Conservation (phyloP, 1,140 invertebrate species). For the Zelostemma sp. region DNA sequence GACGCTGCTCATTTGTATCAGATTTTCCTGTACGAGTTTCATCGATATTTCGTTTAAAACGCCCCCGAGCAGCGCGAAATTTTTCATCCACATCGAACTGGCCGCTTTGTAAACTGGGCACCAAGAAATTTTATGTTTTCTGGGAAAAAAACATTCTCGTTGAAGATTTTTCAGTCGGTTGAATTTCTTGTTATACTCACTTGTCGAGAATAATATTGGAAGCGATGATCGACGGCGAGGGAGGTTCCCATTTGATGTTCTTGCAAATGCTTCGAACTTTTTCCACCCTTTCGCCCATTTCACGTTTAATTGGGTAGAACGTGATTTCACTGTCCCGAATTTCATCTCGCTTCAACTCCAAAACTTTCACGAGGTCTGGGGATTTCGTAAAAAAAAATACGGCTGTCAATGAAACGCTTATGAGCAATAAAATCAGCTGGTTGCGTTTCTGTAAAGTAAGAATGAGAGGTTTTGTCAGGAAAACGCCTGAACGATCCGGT, state of each 20-base stretch:
- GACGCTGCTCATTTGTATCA: slow-evolving; percentile 54
- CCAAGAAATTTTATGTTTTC: slow-evolving; percentile 68
- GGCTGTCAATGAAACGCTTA: slow-evolving; percentile 10
- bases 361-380: neutral
- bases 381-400: slow-evolving; percentile 13
- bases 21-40: slow-evolving; percentile 28
- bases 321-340: neutral
- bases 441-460: slow-evolving; percentile 11
- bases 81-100: slow-evolving; percentile 71
- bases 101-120: slow-evolving; percentile 74
- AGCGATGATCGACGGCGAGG: slow-evolving; percentile 27
- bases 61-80: slow-evolving; percentile 72
- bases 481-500: neutral
- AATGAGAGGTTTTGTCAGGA: slow-evolving; percentile 2
- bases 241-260: slow-evolving; percentile 13
- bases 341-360: slow-evolving; percentile 7
- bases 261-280: slow-evolving; percentile 18
- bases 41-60: slow-evolving; percentile 45
- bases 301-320: neutral
- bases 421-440: slow-evolving; percentile 23
- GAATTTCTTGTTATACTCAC: too few relatives aligned
- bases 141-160: slow-evolving; percentile 42
- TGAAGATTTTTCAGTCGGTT: too few relatives aligned
- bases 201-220: slow-evolving; percentile 55
- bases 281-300: slow-evolving; percentile 15